Base-by-base conservation (phyloP, 2,888 invertebrate species). In the Spilarctia lutea region DNA sequence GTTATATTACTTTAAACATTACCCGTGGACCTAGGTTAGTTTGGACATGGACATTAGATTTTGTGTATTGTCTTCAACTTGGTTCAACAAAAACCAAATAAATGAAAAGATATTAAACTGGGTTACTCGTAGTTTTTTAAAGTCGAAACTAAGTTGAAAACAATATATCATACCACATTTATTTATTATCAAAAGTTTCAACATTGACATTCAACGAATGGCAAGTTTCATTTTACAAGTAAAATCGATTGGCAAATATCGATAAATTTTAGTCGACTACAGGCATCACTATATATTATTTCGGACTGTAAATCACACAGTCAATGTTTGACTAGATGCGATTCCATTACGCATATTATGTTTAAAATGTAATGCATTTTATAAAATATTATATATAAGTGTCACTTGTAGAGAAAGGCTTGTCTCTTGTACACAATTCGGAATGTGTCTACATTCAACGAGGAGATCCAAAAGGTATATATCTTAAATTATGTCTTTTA, bases 251-350 rank as follows among this genome's bases (percentile, higher is more conserved):
- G 79, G 80, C 80, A 79, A 84, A 81, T 65, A 81, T 84, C 83
- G 83, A 83, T 83, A 78, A 18, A 52, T 65, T 75, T 66, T 67
- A 11, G 80, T 84, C 76, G 81, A 83, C 33, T 75, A 42, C 39
- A 74, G 76, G 77, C 86, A 79, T 83, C 84, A 81, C 85, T 84
- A 84, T 74, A 70, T 24, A 30, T 52, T 56, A 56, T 83, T 67
- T 74, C 80, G 84, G 79, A 85, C 78, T 79, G 75, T 35, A 65
- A 75, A 71, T 71, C 68, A 78, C 77, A 78, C 73, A 75, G 76
- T 80, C 81, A 83, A 65, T 42, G 75, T 72, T 73, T 86, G 88
- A 88, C 88, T 88, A 88, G 88, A 88, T 84, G 86, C 78, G 80
- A 73, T 83, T 79, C 30, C 71, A 78, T 71, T 77, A 77, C 68